Base-by-base conservation (phyloP, 2,113 vertebrate genomes). In the Sturnus vulgaris region DNA sequence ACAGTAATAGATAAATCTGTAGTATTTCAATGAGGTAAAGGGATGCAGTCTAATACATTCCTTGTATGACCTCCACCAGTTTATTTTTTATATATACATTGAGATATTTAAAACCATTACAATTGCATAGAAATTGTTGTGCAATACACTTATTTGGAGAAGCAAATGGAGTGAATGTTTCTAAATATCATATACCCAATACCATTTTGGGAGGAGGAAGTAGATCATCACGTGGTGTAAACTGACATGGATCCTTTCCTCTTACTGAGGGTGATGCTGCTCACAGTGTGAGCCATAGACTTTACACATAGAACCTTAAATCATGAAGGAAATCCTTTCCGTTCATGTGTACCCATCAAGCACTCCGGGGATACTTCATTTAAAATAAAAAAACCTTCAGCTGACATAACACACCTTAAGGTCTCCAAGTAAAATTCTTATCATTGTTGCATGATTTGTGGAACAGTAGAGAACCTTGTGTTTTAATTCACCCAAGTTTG, bases 401-500 rank as follows among this genome's bases (percentile, higher is more conserved):
- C 68, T 93, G 64, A 72, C 9, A 28, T 47, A 81, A 53, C 20
- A 61, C n/a, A 39, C 37, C 42, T 37, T 81, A 86, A 75, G 40
- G 55, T 86, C 64, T 71, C 53, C 27, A 49, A 61, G 61, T 56
- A 69, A 72, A 93, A 92, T 79, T 84, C 40, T 84, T 39, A 40
- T 91, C 20, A 42, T 68, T 68, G 30, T 75, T 82, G 11, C 69
- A 21, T 78, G n/a, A 46, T 92, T 90, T 92, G 87, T 84, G 85
- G 87, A 92, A 86, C n/a, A 69, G 76, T 59, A 59, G 80, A 95
- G 40, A 81, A 75, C 39, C 61, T 82, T 93, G 60, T 5, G 9
- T 92, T 95, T 96, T 95, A 94, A 92, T 95, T 95, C n/a, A 6
- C 53, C 50, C 57, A 30, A 37, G 39, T 92, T 92, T 94, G 49